A percentile compares a stretch with the other conserved stretches of the same genome.
phyloP scores from a whole-genome alignment of 2,113 vertebrate genomes.

The Ptilonorhynchus violaceus region DNA sequence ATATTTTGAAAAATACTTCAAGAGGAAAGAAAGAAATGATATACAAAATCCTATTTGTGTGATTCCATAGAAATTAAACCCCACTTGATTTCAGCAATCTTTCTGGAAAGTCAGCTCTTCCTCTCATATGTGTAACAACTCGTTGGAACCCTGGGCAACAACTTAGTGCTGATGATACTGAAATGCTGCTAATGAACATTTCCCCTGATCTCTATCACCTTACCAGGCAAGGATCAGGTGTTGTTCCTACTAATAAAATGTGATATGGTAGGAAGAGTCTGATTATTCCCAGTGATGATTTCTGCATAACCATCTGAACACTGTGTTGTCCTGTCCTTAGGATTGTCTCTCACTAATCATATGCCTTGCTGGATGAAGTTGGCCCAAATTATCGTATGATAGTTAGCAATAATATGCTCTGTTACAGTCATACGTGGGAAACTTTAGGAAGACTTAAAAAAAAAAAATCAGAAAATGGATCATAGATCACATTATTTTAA shows the following conservation, averaged over 20 bases:
- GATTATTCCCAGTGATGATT: background rate
- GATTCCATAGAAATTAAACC: background rate
- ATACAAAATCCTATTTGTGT: background rate
- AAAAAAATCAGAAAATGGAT: background rate
- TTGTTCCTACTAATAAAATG: background rate
- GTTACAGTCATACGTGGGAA: background rate
- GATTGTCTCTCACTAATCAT: background rate
- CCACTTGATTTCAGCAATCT: background rate
- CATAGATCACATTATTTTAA: background rate
- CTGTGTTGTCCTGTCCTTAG: background rate
- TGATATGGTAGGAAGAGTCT: background rate
- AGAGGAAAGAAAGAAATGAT: background rate
- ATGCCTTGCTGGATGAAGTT: background rate
- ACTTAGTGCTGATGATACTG: background rate
- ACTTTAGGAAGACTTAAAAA: background rate
- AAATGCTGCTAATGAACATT: background rate
- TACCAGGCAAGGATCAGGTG: background rate
- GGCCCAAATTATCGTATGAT: background rate
- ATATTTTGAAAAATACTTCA: background rate
- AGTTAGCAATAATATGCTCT: background rate
- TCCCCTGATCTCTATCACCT: background rate
- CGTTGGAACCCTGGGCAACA: no score
- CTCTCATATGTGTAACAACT: background rate
- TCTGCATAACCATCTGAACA: background rate
- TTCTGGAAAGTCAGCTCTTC: background rate